These are phyloP conservation scores for Agriopis leucophaearia DNA, from an alignment of 2,888 invertebrate genomes.

Conservation along the genomic window DNA sequence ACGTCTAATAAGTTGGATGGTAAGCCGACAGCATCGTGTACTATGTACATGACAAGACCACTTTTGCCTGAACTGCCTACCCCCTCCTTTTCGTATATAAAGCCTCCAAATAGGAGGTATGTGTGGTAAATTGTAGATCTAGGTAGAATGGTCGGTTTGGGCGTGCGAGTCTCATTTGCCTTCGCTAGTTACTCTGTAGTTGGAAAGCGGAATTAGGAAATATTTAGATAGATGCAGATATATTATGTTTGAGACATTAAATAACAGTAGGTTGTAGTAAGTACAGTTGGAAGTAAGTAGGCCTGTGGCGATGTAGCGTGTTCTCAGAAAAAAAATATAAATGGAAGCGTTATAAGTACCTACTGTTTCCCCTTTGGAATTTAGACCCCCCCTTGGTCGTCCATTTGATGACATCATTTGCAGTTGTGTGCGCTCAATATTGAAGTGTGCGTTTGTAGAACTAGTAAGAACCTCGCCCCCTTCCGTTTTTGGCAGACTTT, in stretches of 20 bases:
- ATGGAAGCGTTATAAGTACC: too few species aligned
- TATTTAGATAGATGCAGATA: constrained; percentile 70
- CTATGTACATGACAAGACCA: constrained; percentile 77
- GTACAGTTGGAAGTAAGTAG: too few species aligned
- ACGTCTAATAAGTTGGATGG: constrained; percentile 86
- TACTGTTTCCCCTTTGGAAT: too few species aligned
- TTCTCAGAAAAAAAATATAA: too few species aligned
- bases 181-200: constrained; percentile 72
- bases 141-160: constrained; percentile 56
- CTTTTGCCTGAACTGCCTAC: constrained; percentile 54
- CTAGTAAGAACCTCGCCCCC: too few species aligned
- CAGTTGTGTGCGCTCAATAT: too few species aligned
- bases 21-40: constrained; percentile 78
- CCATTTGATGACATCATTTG: too few species aligned
- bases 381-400: too few species aligned
- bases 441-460: too few species aligned
- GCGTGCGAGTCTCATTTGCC: constrained; percentile 77
- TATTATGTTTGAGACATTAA: constrained; percentile 36
- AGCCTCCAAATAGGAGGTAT: constrained; percentile 45
- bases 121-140: constrained; percentile 58
- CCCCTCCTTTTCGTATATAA: constrained; percentile 45
- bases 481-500: too few species aligned
- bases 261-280: not conserved
- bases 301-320: too few species aligned
- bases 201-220: constrained; percentile 73